phyloP scores from a whole-genome alignment of 2,888 invertebrate genomes.

The Dasypolia templi region DNA sequence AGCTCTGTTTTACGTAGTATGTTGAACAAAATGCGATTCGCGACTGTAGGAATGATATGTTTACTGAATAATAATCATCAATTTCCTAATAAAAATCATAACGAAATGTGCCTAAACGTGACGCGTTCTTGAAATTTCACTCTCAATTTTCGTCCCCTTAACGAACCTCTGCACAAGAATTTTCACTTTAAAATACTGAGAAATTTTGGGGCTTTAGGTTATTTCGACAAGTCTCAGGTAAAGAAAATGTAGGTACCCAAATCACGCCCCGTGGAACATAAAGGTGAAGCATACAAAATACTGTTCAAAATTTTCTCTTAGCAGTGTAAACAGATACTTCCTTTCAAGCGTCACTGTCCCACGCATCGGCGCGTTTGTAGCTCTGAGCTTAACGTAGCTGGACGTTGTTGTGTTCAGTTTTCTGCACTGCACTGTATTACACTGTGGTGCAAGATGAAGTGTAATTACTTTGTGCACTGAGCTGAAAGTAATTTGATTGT shows the following conservation, averaged over 20 bases:
- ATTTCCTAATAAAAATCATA: no score
- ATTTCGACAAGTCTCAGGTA: no score
- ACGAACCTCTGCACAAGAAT: no score
- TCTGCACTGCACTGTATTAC: slow-evolving; percentile 40
- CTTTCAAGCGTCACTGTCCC: slow-evolving; percentile 14
- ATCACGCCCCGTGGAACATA: not conserved
- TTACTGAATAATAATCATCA: no score
- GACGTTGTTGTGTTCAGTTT: slow-evolving; percentile 34
- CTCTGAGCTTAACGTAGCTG: slow-evolving; percentile 14
- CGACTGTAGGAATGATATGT: no score
- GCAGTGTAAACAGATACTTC: slow-evolving; percentile 35
- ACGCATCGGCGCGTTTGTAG: slow-evolving; percentile 32
- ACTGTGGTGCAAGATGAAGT: slow-evolving; percentile 34
- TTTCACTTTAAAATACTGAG: no score
- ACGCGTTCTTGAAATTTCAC: no score
- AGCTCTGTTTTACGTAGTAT: no score
- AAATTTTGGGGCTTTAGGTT: no score
- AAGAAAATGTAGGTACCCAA: not conserved
- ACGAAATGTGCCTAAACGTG: no score
- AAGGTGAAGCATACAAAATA: slow-evolving; percentile 14
- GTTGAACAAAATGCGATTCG: no score
- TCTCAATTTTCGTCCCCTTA: no score
- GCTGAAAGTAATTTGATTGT: slow-evolving; percentile 2
- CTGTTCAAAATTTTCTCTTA: slow-evolving; percentile 5
- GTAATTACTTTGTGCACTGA: slow-evolving; percentile 38